These are phyloP conservation scores for Rallus limicola DNA, from an alignment of 2,113 vertebrate genomes.

Conservation along the genomic window DNA sequence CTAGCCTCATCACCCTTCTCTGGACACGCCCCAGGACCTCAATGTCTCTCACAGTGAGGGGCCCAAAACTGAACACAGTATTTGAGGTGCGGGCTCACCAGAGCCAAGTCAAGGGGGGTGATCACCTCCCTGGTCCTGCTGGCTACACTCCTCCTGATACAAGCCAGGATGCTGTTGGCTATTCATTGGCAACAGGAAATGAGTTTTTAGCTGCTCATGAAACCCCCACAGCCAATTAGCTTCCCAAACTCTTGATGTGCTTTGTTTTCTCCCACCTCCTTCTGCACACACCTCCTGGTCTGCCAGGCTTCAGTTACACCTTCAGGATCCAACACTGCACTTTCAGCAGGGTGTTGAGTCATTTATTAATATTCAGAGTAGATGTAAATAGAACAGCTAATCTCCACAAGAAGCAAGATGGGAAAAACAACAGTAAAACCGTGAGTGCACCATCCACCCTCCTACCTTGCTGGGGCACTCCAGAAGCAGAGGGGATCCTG, in stretches of 20 bases:
- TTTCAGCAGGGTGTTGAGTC: neutral
- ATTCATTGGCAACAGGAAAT: neutral
- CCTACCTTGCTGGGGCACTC: neutral
- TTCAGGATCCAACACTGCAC: neutral
- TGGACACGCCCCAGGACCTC: too few species aligned
- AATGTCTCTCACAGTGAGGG: too few species aligned
- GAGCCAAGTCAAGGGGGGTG: too few species aligned
- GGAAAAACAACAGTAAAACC: neutral
- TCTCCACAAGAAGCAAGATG: neutral
- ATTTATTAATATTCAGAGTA: neutral
- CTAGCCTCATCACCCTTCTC: too few species aligned
- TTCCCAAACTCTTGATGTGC: neutral
- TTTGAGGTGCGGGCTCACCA: too few species aligned
- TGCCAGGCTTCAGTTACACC: neutral
- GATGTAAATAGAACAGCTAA: neutral
- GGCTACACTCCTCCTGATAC: too few species aligned
- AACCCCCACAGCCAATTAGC: neutral
- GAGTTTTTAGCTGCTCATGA: neutral
- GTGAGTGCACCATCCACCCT: neutral
- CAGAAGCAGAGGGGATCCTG: neutral
- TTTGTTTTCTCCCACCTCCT: neutral
- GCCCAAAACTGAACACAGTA: too few species aligned
- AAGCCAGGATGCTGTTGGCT: neutral
- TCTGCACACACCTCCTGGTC: neutral
- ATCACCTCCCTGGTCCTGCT: too few species aligned